phyloP scores from a whole-genome alignment of 2,113 vertebrate species.

The Eira barbara region DNA sequence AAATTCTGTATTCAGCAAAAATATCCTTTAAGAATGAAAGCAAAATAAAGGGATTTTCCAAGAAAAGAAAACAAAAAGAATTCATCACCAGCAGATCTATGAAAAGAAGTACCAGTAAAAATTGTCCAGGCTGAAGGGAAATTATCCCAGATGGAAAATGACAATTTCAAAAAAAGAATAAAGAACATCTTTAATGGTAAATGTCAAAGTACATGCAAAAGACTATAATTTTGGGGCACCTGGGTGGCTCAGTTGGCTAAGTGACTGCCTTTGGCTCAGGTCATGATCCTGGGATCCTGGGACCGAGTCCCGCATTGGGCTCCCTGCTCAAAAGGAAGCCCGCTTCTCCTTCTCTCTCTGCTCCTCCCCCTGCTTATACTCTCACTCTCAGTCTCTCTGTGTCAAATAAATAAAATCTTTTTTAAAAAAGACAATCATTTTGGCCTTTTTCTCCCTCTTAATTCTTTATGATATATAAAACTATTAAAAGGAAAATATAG shows the following conservation, averaged over 20 bases:
- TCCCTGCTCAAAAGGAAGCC: no score
- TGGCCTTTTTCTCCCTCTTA: not conserved
- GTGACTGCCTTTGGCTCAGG: no score
- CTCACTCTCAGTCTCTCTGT: no score
- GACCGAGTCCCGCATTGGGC: no score
- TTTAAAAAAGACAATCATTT: not conserved
- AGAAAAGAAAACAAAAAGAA: constrained; percentile 7
- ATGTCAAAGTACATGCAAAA: not conserved
- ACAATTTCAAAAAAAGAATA: not conserved
- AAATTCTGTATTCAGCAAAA: not conserved
- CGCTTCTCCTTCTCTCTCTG: no score
- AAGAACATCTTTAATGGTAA: not conserved
- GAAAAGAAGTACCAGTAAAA: not conserved
- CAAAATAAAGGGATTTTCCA: not conserved
- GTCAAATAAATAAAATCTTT: no score
- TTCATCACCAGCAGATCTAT: not conserved
- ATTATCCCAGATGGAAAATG: not conserved
- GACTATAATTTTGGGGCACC: not conserved
- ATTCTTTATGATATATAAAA: not conserved
- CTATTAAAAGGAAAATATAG: not conserved
- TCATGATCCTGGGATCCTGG: no score
- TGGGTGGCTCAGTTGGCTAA: no score
- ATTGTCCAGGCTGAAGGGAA: not conserved
- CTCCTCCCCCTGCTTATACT: no score
- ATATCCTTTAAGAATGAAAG: not conserved